phyloP scores from a whole-genome alignment of 2,888 invertebrate species.

The Phytoseiulus persimilis region DNA sequence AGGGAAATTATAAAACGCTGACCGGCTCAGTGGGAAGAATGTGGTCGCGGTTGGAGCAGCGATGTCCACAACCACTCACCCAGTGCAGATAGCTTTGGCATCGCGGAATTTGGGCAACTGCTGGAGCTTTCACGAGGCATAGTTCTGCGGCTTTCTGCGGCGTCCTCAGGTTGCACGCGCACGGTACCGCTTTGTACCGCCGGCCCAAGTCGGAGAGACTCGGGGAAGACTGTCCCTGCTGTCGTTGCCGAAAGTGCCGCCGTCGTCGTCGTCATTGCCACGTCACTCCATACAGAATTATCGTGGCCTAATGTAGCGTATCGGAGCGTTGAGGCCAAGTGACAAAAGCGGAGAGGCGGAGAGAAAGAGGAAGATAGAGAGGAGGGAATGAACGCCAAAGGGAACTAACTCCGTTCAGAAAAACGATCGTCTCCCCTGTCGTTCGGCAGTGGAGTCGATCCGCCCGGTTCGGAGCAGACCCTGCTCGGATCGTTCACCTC shows the following conservation, averaged over 20 bases:
- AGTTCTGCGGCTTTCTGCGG: background rate
- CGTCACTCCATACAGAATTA: background rate
- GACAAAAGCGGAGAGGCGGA: conserved; percentile 12
- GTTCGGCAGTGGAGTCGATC: background rate
- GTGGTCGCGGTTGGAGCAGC: no score
- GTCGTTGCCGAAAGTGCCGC: background rate
- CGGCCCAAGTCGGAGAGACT: background rate
- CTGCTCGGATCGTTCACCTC: background rate
- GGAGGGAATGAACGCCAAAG: conserved; percentile 27
- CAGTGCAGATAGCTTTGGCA: no score
- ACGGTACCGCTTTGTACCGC: background rate
- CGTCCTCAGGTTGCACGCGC: background rate
- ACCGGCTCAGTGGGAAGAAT: no score
- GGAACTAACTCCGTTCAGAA: background rate
- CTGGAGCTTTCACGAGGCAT: no score
- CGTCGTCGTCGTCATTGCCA: background rate
- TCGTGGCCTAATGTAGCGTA: background rate
- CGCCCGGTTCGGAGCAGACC: background rate
- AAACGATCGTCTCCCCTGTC: conserved; percentile 11
- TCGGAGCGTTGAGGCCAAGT: background rate
- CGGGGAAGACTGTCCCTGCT: background rate
- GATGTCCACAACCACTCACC: no score
- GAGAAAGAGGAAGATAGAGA: conserved; percentile 15
- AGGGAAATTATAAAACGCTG: no score
- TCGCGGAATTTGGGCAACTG: no score